A percentile compares a stretch with the other conserved stretches of the same genome.
Evolutionary conservation across 2,113 vertebrate species (phyloP).

Genomic region (Pachycephala philippinensis): DNA sequence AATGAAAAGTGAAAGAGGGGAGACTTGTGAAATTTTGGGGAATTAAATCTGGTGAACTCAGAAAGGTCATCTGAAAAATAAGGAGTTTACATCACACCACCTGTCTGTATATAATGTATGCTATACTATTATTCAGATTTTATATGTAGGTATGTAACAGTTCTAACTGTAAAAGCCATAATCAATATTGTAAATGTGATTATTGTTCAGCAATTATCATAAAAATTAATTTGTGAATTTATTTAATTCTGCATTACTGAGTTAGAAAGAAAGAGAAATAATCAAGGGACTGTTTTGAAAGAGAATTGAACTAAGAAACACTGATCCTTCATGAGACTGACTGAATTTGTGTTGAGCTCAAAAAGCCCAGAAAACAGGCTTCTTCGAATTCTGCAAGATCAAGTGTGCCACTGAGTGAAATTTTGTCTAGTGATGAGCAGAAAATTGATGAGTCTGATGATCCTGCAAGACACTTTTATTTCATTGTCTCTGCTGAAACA

Average conservation of each 20-base stretch:
- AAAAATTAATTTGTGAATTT: not conserved
- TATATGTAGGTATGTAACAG: not conserved
- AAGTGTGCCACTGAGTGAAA: not conserved
- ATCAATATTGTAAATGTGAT: not conserved
- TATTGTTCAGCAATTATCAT: not conserved
- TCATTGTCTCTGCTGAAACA: not conserved
- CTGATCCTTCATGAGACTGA: not conserved
- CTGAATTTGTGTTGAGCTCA: not conserved
- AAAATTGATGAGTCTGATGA: not conserved
- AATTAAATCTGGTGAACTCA: not conserved
- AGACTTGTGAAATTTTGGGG: not conserved
- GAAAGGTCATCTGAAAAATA: not conserved
- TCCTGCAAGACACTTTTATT: not conserved
- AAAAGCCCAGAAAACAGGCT: not conserved
- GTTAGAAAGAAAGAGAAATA: not conserved
- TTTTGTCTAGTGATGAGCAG: not conserved
- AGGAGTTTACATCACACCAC: not conserved
- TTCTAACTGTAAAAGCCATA: not conserved
- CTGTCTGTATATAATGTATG: not conserved
- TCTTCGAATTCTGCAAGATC: not conserved
- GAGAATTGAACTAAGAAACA: not conserved
- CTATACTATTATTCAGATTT: not conserved
- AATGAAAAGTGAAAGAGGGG: not conserved
- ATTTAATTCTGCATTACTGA: not conserved
- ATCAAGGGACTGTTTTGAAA: not conserved